Evolutionary conservation across 1,140 invertebrate species (phyloP).

Genomic region (Grapholita molesta): DNA sequence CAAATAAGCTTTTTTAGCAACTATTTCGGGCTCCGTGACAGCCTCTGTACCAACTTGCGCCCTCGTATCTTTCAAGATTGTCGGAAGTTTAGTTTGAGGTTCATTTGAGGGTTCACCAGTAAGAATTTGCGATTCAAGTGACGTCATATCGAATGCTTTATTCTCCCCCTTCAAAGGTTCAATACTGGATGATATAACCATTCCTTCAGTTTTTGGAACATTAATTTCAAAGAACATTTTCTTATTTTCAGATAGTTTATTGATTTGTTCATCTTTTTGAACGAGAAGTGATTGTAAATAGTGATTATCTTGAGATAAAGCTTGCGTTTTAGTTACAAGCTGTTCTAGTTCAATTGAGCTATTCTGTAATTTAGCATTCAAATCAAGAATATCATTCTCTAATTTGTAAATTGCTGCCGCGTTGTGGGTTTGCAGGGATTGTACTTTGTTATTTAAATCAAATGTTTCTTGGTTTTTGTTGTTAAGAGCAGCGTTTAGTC

Average conservation of each 20-base stretch:
- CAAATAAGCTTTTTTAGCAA: constrained; percentile 76
- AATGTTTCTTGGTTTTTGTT: constrained; percentile 58
- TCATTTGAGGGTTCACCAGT: constrained; percentile 33
- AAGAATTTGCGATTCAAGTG: constrained; percentile 62
- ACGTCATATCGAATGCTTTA: constrained; percentile 39
- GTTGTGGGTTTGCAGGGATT: constrained; percentile 42
- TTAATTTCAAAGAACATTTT: constrained; percentile 69
- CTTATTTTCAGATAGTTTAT: constrained; percentile 59
- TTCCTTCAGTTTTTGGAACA: constrained; percentile 71
- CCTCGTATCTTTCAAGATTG: constrained; percentile 35
- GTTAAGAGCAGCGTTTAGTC: constrained; percentile 58
- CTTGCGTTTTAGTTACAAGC: constrained; percentile 35
- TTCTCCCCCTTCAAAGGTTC: constrained; percentile 50
- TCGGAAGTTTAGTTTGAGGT: constrained; percentile 29
- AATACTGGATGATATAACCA: constrained; percentile 69
- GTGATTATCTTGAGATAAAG: constrained; percentile 42
- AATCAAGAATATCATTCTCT: constrained; percentile 44
- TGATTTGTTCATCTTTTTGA: constrained; percentile 64
- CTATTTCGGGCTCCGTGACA: constrained; percentile 65
- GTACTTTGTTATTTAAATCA: constrained; percentile 48
- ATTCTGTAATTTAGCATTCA: constrained; percentile 37
- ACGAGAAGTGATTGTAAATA: constrained; percentile 37
- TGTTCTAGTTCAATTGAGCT: constrained; percentile 31
- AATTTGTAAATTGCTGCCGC: constrained; percentile 37
- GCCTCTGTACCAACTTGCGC: constrained; percentile 21